A percentile compares a stretch with the other conserved stretches of the same genome.
phyloP scores from a whole-genome alignment of 1,140 invertebrate genomes.

The Diorhabda sublineata region DNA sequence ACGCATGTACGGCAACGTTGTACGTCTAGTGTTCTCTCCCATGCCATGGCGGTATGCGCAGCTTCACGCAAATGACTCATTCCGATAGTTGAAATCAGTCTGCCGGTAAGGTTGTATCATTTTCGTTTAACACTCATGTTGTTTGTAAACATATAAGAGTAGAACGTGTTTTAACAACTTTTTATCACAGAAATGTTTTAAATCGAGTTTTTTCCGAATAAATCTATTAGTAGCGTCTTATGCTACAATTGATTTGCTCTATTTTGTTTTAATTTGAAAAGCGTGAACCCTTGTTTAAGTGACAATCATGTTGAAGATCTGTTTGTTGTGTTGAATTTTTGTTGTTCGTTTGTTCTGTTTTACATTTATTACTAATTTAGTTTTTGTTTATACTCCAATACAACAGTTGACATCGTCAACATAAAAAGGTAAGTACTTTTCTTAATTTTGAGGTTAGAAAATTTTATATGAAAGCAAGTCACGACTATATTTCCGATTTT shows the following conservation, averaged over 20 bases:
- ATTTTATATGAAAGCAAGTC: slow-evolving; percentile 6
- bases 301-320: slow-evolving; percentile 1
- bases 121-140: slow-evolving; percentile 8
- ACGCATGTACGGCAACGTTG: not conserved
- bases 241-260: not conserved
- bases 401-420: not conserved
- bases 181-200: slow-evolving; percentile 6
- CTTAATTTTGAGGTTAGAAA: not conserved
- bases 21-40: slow-evolving; percentile 8
- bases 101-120: slow-evolving; percentile 11
- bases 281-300: not conserved
- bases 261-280: not conserved
- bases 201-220: not conserved
- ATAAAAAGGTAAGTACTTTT: slow-evolving; percentile 7
- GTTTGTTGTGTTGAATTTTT: slow-evolving; percentile 4
- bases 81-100: slow-evolving; percentile 24
- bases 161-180: slow-evolving; percentile 22
- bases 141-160: slow-evolving; percentile 32
- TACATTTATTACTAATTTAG: not conserved
- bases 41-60: slow-evolving; percentile 21
- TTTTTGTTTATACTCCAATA: not conserved
- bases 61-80: slow-evolving; percentile 25
- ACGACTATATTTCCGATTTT: not conserved
- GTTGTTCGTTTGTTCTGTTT: slow-evolving; percentile 4
- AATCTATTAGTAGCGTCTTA: not conserved